Percentiles rank a stretch among this genome's conserved stretches.
These are phyloP conservation scores for Listrodromus nycthemerus DNA, from an alignment of 2,888 invertebrate genomes.

Conservation along the genomic window DNA sequence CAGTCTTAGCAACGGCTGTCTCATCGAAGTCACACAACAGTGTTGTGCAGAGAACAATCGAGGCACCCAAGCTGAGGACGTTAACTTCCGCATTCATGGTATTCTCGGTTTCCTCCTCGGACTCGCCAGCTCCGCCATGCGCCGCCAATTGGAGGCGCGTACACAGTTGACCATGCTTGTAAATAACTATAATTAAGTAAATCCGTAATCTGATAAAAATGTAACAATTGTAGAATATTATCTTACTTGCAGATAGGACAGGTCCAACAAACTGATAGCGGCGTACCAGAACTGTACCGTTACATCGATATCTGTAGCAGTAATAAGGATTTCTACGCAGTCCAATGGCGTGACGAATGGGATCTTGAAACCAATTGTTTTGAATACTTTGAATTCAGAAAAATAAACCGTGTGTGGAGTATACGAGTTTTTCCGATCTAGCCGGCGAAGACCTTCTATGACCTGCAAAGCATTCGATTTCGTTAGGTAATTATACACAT, in stretches of 20 bases:
- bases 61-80: constrained; percentile 72
- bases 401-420: constrained; percentile 68
- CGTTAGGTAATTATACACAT: neutral
- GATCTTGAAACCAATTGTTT: constrained; percentile 74
- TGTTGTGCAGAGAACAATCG: constrained; percentile 72
- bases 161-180: constrained; percentile 69
- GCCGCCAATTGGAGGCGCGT: constrained; percentile 64
- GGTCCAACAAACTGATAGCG: constrained; percentile 71
- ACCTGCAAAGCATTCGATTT: constrained; percentile 71
- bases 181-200: constrained; percentile 1
- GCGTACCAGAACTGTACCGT: constrained; percentile 66
- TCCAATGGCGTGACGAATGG: constrained; percentile 72
- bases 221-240: neutral
- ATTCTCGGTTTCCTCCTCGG: constrained; percentile 62
- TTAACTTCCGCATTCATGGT: constrained; percentile 72
- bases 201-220: neutral
- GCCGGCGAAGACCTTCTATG: constrained; percentile 69
- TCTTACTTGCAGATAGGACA: constrained; percentile 77
- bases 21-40: constrained; percentile 63
- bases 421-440: constrained; percentile 74
- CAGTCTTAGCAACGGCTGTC: constrained; percentile 40
- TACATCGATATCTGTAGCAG: constrained; percentile 66
- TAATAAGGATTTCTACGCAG: constrained; percentile 74
- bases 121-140: constrained; percentile 51
- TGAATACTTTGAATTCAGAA: constrained; percentile 78